phyloP scores from a whole-genome alignment of 2,113 vertebrate genomes.

The Plotosus lineatus region DNA sequence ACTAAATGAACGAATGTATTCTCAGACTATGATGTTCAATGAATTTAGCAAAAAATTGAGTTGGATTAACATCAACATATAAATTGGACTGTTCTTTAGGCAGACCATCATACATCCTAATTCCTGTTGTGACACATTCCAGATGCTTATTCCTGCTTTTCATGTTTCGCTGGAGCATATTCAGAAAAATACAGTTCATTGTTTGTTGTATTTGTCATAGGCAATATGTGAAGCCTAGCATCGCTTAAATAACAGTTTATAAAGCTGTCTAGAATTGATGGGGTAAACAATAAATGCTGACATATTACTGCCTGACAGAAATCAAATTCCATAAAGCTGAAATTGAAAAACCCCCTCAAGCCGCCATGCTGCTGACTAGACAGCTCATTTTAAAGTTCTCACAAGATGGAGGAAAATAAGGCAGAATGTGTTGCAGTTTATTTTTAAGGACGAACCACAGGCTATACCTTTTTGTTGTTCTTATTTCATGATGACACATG shows the following conservation, averaged over 20 bases:
- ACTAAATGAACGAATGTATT: not conserved
- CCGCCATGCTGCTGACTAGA: conserved; percentile 67
- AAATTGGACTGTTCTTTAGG: not conserved
- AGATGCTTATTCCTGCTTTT: conserved; percentile 31
- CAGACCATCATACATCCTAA: not conserved
- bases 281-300: conserved; percentile 75
- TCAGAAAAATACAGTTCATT: conserved; percentile 62
- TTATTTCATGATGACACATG: conserved; percentile 1
- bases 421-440: conserved; percentile 59
- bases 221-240: conserved; percentile 66
- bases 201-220: conserved; percentile 72
- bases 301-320: conserved; percentile 76
- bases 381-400: conserved; percentile 71
- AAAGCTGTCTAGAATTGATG: conserved; percentile 76
- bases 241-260: conserved; percentile 81
- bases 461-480: not conserved
- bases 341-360: conserved; percentile 75
- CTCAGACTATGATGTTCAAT: not conserved
- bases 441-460: conserved; percentile 37
- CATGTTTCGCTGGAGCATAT: conserved; percentile 34
- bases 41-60: not conserved
- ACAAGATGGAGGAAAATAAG: conserved; percentile 53
- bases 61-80: not conserved
- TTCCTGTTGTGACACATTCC: conserved; percentile 42
- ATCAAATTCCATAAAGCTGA: conserved; percentile 79